Conservation (phyloP, 1,140 invertebrate genomes). For the Chionoecetes opilio region DNA sequence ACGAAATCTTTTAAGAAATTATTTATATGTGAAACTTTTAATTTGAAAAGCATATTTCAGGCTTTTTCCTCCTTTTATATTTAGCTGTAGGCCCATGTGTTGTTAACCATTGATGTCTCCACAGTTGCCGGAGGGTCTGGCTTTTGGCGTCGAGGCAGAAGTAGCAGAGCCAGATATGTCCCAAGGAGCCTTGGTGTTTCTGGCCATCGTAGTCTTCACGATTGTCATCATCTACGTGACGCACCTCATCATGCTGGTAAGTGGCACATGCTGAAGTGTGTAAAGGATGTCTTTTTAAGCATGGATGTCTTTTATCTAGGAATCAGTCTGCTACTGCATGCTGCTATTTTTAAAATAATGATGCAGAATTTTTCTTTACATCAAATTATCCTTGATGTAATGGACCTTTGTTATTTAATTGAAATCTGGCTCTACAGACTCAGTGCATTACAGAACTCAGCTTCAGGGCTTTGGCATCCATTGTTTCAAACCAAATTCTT, state of each 20-base stretch:
- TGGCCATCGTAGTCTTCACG: slow-evolving; percentile 56
- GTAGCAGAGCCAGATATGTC: slow-evolving; percentile 68
- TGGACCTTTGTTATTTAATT: neutral
- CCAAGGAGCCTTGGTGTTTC: slow-evolving; percentile 57
- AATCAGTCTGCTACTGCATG: neutral
- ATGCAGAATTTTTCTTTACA: neutral
- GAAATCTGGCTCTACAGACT: neutral
- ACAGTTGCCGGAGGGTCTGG: slow-evolving; percentile 70
- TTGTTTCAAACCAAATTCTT: too few species aligned
- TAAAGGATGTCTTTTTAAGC: neutral
- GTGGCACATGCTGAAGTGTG: slow-evolving; percentile 1
- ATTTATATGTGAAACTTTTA: too few species aligned
- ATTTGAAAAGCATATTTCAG: neutral
- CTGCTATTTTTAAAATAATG: neutral
- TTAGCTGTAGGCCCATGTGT: neutral
- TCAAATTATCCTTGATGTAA: neutral
- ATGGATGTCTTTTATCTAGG: neutral
- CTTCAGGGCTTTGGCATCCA: too few species aligned
- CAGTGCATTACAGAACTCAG: too few species aligned
- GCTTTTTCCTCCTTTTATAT: neutral
- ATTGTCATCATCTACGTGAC: slow-evolving; percentile 70
- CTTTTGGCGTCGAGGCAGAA: slow-evolving; percentile 75
- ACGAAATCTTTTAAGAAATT: too few species aligned
- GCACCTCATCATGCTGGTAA: slow-evolving; percentile 67
- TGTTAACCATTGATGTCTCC: slow-evolving; percentile 2